Percentiles rank a stretch among this genome's conserved stretches.
These are phyloP conservation scores for Bombus terrestris DNA, from an alignment of 1,140 invertebrate genomes.

Conservation along the genomic window DNA sequence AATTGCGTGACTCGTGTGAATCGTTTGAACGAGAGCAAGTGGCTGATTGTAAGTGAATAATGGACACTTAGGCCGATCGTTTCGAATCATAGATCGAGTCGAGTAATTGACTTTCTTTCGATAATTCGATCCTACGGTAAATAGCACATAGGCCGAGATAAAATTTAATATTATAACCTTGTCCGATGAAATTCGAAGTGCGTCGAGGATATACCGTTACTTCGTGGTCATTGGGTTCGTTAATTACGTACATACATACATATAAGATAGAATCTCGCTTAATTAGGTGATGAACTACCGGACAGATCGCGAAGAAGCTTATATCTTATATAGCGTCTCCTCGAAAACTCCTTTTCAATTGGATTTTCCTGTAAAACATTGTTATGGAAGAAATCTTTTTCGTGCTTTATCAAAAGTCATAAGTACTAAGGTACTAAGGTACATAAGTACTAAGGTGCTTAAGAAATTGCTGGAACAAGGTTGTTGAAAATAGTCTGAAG, in stretches of 20 bases:
- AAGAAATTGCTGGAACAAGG: not conserved
- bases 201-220: not conserved
- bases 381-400: not conserved
- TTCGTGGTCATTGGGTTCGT: not conserved
- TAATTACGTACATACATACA: not conserved
- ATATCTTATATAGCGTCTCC: too few relatives aligned
- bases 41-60: constrained; percentile 52
- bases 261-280: not conserved
- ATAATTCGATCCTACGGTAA: not conserved
- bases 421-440: too few relatives aligned
- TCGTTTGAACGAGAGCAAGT: constrained; percentile 57
- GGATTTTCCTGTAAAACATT: not conserved
- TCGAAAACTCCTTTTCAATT: not conserved
- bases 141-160: not conserved
- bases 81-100: constrained; percentile 34
- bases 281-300: not conserved
- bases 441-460: too few relatives aligned
- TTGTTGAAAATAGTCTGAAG: not conserved
- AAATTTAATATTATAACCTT: not conserved
- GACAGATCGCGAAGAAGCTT: not conserved
- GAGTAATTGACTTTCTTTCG: constrained; percentile 8
- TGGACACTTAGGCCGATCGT: constrained; percentile 31
- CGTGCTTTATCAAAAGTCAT: not conserved
- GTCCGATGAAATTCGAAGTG: not conserved
- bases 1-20: constrained; percentile 73